Percentiles rank a stretch among this genome's conserved stretches.
Conservation (phyloP, 2,797 vertebrate species). For the Brachyrhaphis roseni region DNA sequence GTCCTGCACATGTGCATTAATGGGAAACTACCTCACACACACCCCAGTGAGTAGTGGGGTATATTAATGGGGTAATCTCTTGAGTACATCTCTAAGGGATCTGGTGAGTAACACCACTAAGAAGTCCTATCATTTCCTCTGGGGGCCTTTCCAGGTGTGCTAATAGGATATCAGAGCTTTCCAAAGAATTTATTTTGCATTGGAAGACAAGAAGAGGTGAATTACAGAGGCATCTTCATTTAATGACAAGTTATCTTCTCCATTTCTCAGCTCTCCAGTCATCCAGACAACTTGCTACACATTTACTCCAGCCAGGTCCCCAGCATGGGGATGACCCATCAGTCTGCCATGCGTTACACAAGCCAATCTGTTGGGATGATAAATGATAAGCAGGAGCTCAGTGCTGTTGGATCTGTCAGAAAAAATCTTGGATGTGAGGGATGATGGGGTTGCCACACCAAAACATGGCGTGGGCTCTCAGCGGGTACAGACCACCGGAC, state of each 20-base stretch:
- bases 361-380: slow-evolving; percentile 82
- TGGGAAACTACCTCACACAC: slow-evolving; percentile 28
- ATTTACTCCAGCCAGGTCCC: slow-evolving; percentile 69
- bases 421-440: slow-evolving; percentile 71
- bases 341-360: slow-evolving; percentile 67
- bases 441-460: slow-evolving; percentile 70
- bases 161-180: slow-evolving; percentile 68
- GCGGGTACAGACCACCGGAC: slow-evolving; percentile 62
- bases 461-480: slow-evolving; percentile 58
- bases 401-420: slow-evolving; percentile 77
- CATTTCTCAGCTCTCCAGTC: slow-evolving; percentile 65
- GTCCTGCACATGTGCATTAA: slow-evolving; percentile 60
- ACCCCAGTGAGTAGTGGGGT: slow-evolving; percentile 78
- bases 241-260: slow-evolving; percentile 61
- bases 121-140: slow-evolving; percentile 77
- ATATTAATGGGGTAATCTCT: slow-evolving; percentile 89
- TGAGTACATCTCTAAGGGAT: slow-evolving; percentile 76
- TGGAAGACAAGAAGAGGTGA: slow-evolving; percentile 48
- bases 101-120: slow-evolving; percentile 70
- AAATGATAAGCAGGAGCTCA: slow-evolving; percentile 80
- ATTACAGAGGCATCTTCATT: slow-evolving; percentile 54
- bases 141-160: slow-evolving; percentile 77
- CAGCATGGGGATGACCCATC: slow-evolving; percentile 78
- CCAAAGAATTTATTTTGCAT: slow-evolving; percentile 50
- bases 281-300: slow-evolving; percentile 62